phyloP scores from a whole-genome alignment of 1,140 invertebrate genomes.

The Lanistes nyassanus region DNA sequence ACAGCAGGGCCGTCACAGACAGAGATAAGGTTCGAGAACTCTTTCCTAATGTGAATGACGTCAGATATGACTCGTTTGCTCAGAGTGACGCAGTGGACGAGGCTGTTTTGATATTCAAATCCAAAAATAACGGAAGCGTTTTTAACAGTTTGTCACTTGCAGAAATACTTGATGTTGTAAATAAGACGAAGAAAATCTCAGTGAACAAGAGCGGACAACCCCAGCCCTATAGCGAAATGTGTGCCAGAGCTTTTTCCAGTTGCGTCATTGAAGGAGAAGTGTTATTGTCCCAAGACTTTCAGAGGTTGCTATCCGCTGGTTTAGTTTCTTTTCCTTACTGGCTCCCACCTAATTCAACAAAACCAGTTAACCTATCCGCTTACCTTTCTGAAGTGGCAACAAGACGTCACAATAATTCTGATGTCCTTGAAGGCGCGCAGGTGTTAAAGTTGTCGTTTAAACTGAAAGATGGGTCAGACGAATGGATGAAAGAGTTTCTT shows the following conservation, averaged over 20 bases:
- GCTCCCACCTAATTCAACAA: too few species aligned
- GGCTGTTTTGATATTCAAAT: not conserved
- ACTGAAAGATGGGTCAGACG: not conserved
- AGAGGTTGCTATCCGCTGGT: not conserved
- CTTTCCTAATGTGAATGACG: constrained; percentile 12
- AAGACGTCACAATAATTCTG: too few species aligned
- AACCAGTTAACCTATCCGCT: too few species aligned
- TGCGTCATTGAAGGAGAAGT: constrained; percentile 7
- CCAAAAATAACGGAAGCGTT: not conserved
- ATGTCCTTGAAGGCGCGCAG: not conserved
- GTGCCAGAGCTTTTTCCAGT: not conserved
- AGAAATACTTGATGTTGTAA: not conserved
- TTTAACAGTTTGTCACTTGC: not conserved
- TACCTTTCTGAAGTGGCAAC: too few species aligned
- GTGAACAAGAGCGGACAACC: not conserved
- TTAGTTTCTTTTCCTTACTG: not conserved
- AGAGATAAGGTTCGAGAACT: not conserved
- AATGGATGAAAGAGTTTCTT: constrained; percentile 7
- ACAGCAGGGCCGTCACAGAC: constrained; percentile 12
- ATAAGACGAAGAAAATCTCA: not conserved
- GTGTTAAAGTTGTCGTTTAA: constrained; percentile 7
- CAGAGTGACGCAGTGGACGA: not conserved
- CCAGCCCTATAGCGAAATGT: not conserved
- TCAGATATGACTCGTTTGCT: not conserved
- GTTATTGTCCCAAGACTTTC: not conserved